Conservation (phyloP, 2,888 invertebrate species). For the Pasiphila rectangulata region DNA sequence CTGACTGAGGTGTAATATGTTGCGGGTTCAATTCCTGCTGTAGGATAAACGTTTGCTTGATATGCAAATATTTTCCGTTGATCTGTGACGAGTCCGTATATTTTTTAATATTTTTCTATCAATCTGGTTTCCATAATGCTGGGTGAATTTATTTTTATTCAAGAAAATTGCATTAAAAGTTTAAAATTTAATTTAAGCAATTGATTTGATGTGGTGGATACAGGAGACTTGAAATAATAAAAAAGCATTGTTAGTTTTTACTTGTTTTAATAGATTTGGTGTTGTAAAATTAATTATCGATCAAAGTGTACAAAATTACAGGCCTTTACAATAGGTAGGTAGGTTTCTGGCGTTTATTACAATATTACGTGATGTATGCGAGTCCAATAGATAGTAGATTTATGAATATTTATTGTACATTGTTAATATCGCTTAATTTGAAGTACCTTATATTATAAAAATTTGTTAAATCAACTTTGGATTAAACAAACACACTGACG, state of each 20-base stretch:
- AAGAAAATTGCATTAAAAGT: no score
- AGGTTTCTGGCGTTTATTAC: constrained; percentile 59
- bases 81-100: no score
- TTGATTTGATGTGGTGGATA: no score
- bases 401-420: constrained; percentile 46
- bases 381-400: constrained; percentile 56
- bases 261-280: constrained; percentile 31
- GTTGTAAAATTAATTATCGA: constrained; percentile 65
- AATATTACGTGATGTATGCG: constrained; percentile 52
- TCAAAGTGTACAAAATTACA: constrained; percentile 78
- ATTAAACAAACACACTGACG: constrained; percentile 38
- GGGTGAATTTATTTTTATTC: no score
- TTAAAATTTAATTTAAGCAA: no score
- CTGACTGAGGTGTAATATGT: no score
- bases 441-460: constrained; percentile 41
- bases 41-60: no score
- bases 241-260: constrained; percentile 27
- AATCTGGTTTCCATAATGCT: no score
- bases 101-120: no score
- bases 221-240: constrained; percentile 13
- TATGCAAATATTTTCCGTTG: no score
- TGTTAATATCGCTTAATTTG: constrained; percentile 65
- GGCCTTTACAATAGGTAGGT: constrained; percentile 68
- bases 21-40: no score
- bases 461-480: constrained; percentile 24